Conservation (phyloP, 2,113 vertebrate genomes). For the Potamarius usumacintae region DNA sequence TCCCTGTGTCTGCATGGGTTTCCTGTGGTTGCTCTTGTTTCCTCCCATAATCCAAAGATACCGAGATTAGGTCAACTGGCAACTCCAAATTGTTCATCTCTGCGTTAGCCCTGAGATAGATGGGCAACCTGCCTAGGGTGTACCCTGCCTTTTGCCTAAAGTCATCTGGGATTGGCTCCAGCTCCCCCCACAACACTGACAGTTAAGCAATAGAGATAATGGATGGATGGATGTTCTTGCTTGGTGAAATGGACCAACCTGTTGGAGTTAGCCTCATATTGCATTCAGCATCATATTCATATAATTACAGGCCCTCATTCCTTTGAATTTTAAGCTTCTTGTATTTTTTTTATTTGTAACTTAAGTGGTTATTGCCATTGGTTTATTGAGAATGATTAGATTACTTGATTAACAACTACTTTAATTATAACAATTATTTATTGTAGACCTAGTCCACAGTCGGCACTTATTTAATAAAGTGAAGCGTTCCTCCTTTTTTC, state of each 20-base stretch:
- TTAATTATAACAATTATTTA: not conserved
- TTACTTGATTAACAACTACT: not conserved
- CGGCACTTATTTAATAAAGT: conserved; percentile 52
- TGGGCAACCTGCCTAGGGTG: too few species aligned
- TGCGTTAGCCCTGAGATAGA: too few species aligned
- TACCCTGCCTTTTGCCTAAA: too few species aligned
- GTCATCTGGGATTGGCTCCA: too few species aligned
- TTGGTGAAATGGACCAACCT: not conserved
- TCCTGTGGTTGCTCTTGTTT: too few species aligned
- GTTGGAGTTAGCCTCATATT: not conserved
- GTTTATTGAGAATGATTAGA: not conserved
- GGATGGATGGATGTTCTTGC: too few species aligned
- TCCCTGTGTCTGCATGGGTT: too few species aligned
- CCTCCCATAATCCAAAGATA: too few species aligned
- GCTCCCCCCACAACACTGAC: too few species aligned
- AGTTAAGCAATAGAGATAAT: too few species aligned
- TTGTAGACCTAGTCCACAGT: not conserved
- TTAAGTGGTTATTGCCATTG: not conserved
- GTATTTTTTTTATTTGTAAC: not conserved
- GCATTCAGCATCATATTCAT: not conserved
- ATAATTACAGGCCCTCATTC: not conserved
- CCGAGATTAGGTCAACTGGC: too few species aligned
- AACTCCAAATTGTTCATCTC: too few species aligned
- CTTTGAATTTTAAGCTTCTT: not conserved
- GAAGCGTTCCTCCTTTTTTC: conserved; percentile 52